Conservation (phyloP, 1,140 invertebrate genomes). For the Tribolium castaneum region DNA sequence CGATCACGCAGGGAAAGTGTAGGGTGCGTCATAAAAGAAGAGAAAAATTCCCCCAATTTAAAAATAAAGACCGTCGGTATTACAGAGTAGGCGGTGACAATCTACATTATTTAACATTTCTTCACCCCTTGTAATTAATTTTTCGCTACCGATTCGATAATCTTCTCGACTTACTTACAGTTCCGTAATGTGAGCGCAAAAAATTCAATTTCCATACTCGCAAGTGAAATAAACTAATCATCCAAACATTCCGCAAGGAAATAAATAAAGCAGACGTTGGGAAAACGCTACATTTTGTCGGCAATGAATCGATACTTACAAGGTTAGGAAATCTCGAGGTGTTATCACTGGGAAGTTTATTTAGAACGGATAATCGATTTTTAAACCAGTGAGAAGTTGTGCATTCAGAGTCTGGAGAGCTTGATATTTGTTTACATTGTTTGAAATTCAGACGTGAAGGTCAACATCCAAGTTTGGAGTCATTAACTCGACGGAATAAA, state of each 20-base stretch:
- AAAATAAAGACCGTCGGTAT: not conserved
- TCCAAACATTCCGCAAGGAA: not conserved
- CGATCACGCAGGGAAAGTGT: not conserved
- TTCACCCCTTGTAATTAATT: no score
- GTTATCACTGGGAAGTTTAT: not conserved
- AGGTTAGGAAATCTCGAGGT: not conserved
- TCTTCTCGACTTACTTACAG: not conserved
- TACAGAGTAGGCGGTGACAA: not conserved
- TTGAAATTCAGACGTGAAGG: constrained; percentile 8
- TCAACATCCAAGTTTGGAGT: constrained; percentile 17
- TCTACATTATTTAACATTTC: no score
- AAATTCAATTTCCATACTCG: not conserved
- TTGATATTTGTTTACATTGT: not conserved
- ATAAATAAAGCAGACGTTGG: not conserved
- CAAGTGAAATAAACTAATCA: not conserved
- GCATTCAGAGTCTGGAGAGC: not conserved
- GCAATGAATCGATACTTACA: not conserved
- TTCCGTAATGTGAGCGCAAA: not conserved
- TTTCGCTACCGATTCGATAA: no score
- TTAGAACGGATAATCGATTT: not conserved
- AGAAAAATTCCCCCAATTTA: not conserved
- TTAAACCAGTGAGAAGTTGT: not conserved
- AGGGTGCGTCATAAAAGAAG: not conserved
- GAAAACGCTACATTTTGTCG: not conserved
- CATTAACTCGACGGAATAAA: not conserved